These are phyloP conservation scores for Myanophis thanlyinensis DNA, from an alignment of 2,113 vertebrate genomes.

Conservation along the genomic window DNA sequence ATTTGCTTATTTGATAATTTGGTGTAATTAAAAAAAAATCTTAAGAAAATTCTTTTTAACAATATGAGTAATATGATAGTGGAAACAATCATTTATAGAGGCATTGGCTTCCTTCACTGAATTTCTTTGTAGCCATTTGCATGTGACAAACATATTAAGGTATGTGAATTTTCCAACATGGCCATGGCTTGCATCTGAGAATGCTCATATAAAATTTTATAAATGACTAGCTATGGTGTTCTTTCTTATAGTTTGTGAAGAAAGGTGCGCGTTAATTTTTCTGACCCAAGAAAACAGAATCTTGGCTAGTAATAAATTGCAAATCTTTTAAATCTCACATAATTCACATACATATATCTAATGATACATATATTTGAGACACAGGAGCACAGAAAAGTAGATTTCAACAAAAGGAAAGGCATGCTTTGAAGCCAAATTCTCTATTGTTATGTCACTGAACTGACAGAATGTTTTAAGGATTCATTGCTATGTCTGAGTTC, in stretches of 20 bases:
- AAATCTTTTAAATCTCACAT: not conserved
- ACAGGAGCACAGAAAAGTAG: not conserved
- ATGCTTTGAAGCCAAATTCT: not conserved
- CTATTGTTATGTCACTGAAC: not conserved
- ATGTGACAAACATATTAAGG: not conserved
- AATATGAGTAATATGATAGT: not conserved
- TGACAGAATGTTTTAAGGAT: constrained; percentile 5
- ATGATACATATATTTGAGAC: not conserved
- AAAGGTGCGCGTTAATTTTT: not conserved
- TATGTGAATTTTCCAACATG: not conserved
- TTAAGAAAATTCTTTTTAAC: not conserved
- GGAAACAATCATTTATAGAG: not conserved
- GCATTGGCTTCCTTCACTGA: not conserved
- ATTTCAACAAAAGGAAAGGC: not conserved
- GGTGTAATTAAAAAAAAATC: not conserved
- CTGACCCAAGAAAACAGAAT: not conserved
- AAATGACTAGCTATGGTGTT: too few relatives aligned
- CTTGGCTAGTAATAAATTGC: not conserved
- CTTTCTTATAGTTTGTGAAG: not conserved
- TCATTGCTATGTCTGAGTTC: not conserved
- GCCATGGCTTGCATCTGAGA: not conserved
- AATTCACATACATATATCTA: not conserved
- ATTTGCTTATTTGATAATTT: not conserved
- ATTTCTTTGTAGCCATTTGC: not conserved
- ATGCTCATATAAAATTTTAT: not conserved